Conservation (phyloP, 2,113 vertebrate genomes). For the Glaucidium brasilianum region DNA sequence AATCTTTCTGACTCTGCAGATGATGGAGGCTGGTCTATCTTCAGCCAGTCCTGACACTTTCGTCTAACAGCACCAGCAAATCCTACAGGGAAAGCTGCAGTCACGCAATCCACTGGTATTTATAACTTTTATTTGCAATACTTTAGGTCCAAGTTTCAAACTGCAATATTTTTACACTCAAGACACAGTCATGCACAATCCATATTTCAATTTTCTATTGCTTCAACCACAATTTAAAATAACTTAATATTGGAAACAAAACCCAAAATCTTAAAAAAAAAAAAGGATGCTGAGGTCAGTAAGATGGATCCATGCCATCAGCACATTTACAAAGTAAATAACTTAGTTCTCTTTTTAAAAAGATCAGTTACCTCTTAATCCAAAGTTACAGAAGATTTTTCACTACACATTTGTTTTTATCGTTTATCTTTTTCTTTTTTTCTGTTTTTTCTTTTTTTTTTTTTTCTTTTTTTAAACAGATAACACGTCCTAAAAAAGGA, state of each 20-base stretch:
- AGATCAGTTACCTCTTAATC: slow-evolving; percentile 86
- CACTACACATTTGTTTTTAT: slow-evolving; percentile 81
- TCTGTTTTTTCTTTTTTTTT: neutral
- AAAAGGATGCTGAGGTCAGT: slow-evolving; percentile 81
- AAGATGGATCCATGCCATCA: slow-evolving; percentile 80
- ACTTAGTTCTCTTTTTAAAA: slow-evolving; percentile 78
- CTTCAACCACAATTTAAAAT: slow-evolving; percentile 99
- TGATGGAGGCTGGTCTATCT: neutral
- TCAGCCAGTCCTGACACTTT: neutral
- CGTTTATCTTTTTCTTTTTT: neutral
- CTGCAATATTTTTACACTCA: slow-evolving; percentile 98
- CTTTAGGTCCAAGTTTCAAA: slow-evolving; percentile 96
- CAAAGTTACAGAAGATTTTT: slow-evolving; percentile 93
- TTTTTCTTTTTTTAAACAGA: slow-evolving; percentile 63
- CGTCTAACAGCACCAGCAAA: neutral
- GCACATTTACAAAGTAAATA: slow-evolving; percentile 92
- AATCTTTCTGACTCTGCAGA: neutral
- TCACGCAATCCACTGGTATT: slow-evolving; percentile 51
- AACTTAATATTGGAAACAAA: slow-evolving; percentile 86
- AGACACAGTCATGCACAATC: slow-evolving; percentile 99
- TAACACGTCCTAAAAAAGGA: slow-evolving; percentile 87
- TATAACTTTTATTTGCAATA: slow-evolving; percentile 84
- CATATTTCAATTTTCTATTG: slow-evolving; percentile 98
- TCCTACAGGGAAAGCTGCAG: neutral
- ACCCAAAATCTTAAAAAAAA: slow-evolving; percentile 45